These are phyloP conservation scores for Exocentrus adspersus DNA, from an alignment of 2,888 invertebrate genomes.

Conservation along the genomic window DNA sequence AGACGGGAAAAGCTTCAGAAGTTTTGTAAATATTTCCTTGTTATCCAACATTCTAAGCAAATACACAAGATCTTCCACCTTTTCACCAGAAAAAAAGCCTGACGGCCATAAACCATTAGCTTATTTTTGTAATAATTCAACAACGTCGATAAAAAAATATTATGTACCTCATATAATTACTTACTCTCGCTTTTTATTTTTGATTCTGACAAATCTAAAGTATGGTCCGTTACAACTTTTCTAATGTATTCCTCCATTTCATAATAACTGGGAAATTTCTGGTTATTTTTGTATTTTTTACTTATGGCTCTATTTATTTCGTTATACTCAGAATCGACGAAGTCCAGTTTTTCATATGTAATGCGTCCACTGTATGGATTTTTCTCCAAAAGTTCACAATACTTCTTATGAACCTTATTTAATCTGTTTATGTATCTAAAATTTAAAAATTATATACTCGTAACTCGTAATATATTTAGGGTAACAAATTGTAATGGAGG, in stretches of 20 bases:
- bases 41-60: too few relatives aligned
- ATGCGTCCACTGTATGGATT: constrained; percentile 52
- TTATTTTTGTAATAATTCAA: too few relatives aligned
- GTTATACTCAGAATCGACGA: constrained; percentile 48
- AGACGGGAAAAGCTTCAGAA: too few relatives aligned
- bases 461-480: neutral
- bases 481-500: too few relatives aligned
- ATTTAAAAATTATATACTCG: neutral
- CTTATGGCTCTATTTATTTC: constrained; percentile 53
- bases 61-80: too few relatives aligned
- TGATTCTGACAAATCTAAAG: constrained; percentile 46
- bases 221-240: constrained; percentile 47
- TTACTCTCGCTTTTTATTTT: constrained; percentile 52
- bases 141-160: too few relatives aligned
- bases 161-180: constrained; percentile 16
- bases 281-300: constrained; percentile 54
- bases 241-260: constrained; percentile 54
- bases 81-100: too few relatives aligned
- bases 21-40: too few relatives aligned
- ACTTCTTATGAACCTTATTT: constrained; percentile 49
- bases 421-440: constrained; percentile 46
- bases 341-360: constrained; percentile 50
- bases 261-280: constrained; percentile 54
- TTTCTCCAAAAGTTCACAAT: constrained; percentile 52
- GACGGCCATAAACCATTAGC: too few relatives aligned